phyloP scores from a whole-genome alignment of 2,797 vertebrate genomes.

The Sitta carolinensis region DNA sequence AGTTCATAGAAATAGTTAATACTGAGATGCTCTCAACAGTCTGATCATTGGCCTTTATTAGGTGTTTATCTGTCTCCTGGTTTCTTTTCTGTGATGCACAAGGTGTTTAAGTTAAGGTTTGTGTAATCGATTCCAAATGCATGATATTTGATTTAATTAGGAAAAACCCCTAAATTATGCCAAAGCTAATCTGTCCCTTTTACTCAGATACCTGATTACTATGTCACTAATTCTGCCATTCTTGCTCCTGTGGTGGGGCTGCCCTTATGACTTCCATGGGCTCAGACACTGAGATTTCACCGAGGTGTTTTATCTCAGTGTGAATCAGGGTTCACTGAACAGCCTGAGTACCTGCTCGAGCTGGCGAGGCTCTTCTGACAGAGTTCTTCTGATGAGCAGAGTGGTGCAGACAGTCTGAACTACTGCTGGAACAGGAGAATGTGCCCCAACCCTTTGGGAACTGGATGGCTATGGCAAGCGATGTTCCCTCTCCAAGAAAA shows the following conservation, averaged over 20 bases:
- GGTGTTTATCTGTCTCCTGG: neutral
- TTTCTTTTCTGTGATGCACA: neutral
- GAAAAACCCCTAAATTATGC: neutral
- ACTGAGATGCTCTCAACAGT: neutral
- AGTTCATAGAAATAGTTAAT: neutral
- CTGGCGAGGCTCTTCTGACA: neutral
- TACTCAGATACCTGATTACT: neutral
- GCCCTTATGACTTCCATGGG: neutral
- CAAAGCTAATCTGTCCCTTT: neutral
- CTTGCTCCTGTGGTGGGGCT: neutral
- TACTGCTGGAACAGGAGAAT: neutral
- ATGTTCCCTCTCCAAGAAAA: neutral
- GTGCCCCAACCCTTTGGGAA: accelerated
- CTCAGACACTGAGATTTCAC: neutral
- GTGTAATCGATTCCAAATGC: neutral
- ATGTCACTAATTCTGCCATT: neutral
- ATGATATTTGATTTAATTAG: neutral
- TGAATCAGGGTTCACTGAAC: neutral
- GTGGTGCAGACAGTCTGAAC: neutral
- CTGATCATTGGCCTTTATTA: neutral
- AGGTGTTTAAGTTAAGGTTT: neutral
- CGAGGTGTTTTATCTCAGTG: neutral
- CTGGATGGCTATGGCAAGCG: neutral
- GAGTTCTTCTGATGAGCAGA: neutral
- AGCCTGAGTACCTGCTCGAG: neutral